Percentiles rank a stretch among this genome's conserved stretches.
These are phyloP conservation scores for Telmatherina bonti DNA, from an alignment of 2,797 vertebrate genomes.

Conservation along the genomic window DNA sequence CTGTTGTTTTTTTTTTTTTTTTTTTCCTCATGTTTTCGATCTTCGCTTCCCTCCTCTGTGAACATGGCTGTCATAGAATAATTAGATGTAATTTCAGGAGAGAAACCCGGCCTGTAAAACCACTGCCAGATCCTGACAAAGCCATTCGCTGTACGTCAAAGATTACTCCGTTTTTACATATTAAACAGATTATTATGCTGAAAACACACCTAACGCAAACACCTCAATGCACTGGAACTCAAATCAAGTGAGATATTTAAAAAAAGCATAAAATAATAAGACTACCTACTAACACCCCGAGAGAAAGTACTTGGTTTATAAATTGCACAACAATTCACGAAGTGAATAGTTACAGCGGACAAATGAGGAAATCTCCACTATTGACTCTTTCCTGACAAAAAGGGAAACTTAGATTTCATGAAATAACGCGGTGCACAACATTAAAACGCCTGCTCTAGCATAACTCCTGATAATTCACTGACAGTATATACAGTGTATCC, in stretches of 20 bases:
- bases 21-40: slow-evolving; percentile 31
- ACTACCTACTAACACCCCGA: slow-evolving; percentile 25
- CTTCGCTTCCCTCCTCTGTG: slow-evolving; percentile 49
- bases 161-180: slow-evolving; percentile 6
- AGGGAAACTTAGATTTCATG: slow-evolving; percentile 12
- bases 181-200: slow-evolving; percentile 10
- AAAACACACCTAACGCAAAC: slow-evolving; percentile 8
- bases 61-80: slow-evolving; percentile 59
- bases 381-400: slow-evolving; percentile 14
- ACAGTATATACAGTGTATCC: slow-evolving; percentile 43
- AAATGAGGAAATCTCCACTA: slow-evolving; percentile 22
- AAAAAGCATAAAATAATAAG: slow-evolving; percentile 15
- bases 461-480: slow-evolving; percentile 47
- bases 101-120: slow-evolving; percentile 25
- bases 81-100: slow-evolving; percentile 57
- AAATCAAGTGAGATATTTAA: too few species aligned
- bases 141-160: slow-evolving; percentile 7
- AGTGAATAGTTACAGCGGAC: slow-evolving; percentile 65
- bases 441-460: slow-evolving; percentile 34
- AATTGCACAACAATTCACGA: slow-evolving; percentile 43
- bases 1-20: slow-evolving; percentile 6
- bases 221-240: slow-evolving; percentile 7
- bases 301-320: slow-evolving; percentile 35
- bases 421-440: slow-evolving; percentile 10
- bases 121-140: slow-evolving; percentile 23